phyloP scores from a whole-genome alignment of 2,797 vertebrate species.

The Streptopelia turtur region DNA sequence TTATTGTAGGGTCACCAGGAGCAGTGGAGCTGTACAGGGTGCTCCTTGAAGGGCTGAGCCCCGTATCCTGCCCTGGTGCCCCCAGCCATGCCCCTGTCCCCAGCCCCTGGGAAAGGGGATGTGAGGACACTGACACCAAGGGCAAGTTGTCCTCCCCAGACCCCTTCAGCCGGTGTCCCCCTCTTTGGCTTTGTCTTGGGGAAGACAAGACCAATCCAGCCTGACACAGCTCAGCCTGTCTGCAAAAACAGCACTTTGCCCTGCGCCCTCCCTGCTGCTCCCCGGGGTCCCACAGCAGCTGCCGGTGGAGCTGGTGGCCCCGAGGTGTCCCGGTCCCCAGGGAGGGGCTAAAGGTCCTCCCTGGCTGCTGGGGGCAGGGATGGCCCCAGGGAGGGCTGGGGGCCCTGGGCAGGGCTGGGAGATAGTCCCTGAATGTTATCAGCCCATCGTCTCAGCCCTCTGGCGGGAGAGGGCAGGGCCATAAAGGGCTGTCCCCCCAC shows the following conservation, averaged over 20 bases:
- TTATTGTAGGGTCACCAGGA: neutral
- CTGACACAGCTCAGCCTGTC: neutral
- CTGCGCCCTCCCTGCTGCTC: neutral
- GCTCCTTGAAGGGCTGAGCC: neutral
- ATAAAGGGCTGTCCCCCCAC: constrained; percentile 6
- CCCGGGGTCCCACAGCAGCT: accelerated
- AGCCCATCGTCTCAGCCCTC: constrained; percentile 38
- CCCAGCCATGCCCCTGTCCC: neutral
- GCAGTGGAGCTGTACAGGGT: accelerated
- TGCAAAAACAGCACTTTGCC: constrained; percentile 46
- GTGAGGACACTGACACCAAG: neutral
- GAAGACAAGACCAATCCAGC: neutral
- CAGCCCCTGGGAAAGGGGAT: neutral
- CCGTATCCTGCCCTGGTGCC: too few species aligned
- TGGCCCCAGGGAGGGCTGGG: neutral
- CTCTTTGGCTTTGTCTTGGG: neutral
- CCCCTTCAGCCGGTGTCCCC: neutral
- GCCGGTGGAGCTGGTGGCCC: neutral
- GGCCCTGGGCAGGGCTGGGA: neutral
- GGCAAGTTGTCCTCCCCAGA: neutral
- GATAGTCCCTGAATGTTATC: constrained; percentile 62
- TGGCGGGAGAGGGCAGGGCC: neutral
- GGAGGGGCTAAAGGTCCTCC: neutral
- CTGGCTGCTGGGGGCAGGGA: neutral
- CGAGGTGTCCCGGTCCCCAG: neutral